Conservation (phyloP, 2,113 vertebrate genomes). For the Alectura lathami region DNA sequence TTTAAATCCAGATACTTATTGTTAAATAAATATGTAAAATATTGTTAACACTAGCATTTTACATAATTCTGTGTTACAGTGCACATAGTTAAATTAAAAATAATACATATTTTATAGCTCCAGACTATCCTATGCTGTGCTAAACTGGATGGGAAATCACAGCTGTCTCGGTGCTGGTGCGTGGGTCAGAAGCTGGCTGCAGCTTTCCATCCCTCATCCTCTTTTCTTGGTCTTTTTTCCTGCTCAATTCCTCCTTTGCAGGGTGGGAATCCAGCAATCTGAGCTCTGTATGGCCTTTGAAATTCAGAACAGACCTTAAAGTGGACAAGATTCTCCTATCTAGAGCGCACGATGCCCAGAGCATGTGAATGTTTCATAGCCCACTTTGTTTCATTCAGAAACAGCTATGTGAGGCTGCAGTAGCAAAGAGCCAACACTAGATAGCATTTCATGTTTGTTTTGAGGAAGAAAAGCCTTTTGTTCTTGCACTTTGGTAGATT, state of each 20-base stretch:
- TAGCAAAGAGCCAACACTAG: slow-evolving; percentile 66
- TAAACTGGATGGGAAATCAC: neutral
- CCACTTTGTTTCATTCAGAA: neutral
- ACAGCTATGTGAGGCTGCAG: neutral
- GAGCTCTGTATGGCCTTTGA: neutral
- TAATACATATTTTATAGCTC: neutral
- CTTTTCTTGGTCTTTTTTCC: neutral
- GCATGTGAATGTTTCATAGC: neutral
- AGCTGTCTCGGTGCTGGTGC: neutral
- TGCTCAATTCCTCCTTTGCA: neutral
- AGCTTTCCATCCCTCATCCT: neutral
- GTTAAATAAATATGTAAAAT: neutral
- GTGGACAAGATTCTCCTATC: fast-evolving
- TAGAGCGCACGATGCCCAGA: fast-evolving
- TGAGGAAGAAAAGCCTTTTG: slow-evolving; percentile 38
- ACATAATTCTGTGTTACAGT: neutral
- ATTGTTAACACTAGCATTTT: neutral
- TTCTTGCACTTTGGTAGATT: neutral
- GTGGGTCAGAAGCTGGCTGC: neutral
- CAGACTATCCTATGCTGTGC: neutral
- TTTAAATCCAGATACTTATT: neutral
- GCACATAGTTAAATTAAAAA: neutral
- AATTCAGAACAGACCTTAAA: neutral
- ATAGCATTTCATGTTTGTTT: slow-evolving; percentile 65
- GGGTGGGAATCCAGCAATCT: neutral